Percentiles rank a stretch among this genome's conserved stretches.
phyloP scores from a whole-genome alignment of 2,888 invertebrate species.

The Dinocampus coccinellae region DNA sequence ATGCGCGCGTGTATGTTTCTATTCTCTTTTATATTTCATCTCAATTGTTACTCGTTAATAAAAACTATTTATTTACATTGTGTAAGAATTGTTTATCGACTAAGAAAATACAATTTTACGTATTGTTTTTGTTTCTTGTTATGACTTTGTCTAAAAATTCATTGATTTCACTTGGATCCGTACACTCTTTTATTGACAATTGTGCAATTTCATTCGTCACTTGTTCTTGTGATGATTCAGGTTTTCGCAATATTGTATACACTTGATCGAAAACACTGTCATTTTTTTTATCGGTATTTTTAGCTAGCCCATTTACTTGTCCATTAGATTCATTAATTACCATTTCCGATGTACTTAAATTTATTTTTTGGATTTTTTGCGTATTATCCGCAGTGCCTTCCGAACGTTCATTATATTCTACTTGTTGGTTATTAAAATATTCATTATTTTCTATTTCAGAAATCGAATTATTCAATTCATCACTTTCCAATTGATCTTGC shows the following conservation, averaged over 20 bases:
- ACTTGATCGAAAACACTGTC: slow-evolving; percentile 49
- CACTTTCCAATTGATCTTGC: background rate
- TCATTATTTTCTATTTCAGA: slow-evolving; percentile 29
- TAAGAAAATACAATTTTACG: background rate
- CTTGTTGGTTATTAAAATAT: slow-evolving; percentile 22
- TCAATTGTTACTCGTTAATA: background rate
- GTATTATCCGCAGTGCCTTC: slow-evolving; percentile 2
- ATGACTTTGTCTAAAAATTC: slow-evolving; percentile 38
- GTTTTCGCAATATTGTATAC: slow-evolving; percentile 61
- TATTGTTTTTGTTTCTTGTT: background rate
- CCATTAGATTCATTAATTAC: slow-evolving; percentile 33
- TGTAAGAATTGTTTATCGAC: background rate
- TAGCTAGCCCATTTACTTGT: slow-evolving; percentile 43
- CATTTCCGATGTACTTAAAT: slow-evolving; percentile 33
- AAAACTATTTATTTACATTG: slow-evolving; percentile 34
- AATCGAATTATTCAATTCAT: background rate
- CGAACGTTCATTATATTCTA: slow-evolving; percentile 20
- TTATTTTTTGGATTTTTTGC: slow-evolving; percentile 22
- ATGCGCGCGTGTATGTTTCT: background rate
- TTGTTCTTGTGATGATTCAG: slow-evolving; percentile 54
- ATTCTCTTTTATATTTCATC: background rate
- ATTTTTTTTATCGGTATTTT: slow-evolving; percentile 43
- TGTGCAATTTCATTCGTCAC: slow-evolving; percentile 56
- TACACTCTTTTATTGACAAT: slow-evolving; percentile 63
- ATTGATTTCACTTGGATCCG: slow-evolving; percentile 54